A percentile compares a stretch with the other conserved stretches of the same genome.
phyloP scores from a whole-genome alignment of 2,113 vertebrate genomes.

The Colaptes auratus region DNA sequence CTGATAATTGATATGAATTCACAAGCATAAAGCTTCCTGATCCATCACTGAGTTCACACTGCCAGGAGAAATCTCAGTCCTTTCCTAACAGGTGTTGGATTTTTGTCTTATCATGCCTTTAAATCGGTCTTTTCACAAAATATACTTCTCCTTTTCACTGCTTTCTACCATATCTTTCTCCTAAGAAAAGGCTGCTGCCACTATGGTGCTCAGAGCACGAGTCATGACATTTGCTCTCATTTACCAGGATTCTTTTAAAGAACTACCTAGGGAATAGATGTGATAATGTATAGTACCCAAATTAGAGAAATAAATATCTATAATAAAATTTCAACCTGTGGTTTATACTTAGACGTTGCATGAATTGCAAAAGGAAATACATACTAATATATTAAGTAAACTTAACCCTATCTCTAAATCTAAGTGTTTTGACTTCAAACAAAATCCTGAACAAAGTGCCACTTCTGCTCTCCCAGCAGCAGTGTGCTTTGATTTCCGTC shows the following conservation, averaged over 20 bases:
- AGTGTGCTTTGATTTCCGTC: not conserved
- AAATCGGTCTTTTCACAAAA: not conserved
- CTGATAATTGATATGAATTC: not conserved
- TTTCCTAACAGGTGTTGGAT: not conserved
- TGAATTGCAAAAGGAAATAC: not conserved
- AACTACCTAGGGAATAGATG: not conserved
- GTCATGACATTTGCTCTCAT: not conserved
- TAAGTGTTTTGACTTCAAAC: not conserved
- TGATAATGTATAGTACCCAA: not conserved
- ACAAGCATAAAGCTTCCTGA: not conserved
- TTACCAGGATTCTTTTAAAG: not conserved
- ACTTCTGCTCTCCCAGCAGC: not conserved
- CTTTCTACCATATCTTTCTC: not conserved
- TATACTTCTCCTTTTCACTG: not conserved
- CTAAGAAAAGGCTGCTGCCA: not conserved
- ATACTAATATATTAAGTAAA: not conserved
- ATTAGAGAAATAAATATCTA: not conserved
- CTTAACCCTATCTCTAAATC: not conserved
- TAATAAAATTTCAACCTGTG: not conserved
- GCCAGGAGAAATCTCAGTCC: not conserved
- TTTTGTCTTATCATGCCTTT: not conserved
- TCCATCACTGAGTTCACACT: not conserved
- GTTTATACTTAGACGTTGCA: not conserved
- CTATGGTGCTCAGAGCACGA: rapidly evolving
- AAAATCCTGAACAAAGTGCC: not conserved